Conservation (phyloP, 2,888 invertebrate genomes). For the Chrysolina americana region DNA sequence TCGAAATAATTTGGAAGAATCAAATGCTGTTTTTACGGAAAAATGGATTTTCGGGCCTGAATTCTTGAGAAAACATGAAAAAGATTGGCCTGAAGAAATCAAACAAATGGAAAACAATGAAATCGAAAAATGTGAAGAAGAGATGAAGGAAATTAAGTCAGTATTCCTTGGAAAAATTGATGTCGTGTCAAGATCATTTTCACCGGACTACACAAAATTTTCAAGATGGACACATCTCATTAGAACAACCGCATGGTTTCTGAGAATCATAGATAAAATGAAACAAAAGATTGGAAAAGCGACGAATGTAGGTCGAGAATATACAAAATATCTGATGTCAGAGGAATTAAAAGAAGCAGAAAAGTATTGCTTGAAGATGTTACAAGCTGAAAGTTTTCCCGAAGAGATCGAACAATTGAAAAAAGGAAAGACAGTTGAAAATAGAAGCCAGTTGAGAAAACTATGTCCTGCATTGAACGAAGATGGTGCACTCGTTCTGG, state of each 20-base stretch:
- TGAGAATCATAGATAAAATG: not conserved
- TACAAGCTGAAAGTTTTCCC: conserved; percentile 1
- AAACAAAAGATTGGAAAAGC: not conserved
- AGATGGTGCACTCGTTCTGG: not conserved
- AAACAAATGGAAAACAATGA: not conserved
- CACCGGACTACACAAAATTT: not conserved
- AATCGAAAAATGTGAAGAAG: not conserved
- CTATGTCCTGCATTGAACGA: not conserved
- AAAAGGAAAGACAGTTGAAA: not conserved
- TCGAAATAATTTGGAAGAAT: conserved; percentile 5
- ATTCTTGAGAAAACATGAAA: not conserved
- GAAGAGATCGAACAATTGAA: not conserved
- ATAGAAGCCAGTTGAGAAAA: not conserved
- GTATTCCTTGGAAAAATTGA: not conserved
- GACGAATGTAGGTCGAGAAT: not conserved
- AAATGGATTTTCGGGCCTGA: conserved; percentile 7
- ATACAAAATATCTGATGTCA: not conserved
- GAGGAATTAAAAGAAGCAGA: not conserved
- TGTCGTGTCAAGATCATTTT: not conserved
- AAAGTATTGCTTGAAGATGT: not conserved
- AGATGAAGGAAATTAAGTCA: too few species aligned
- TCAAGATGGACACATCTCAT: not conserved
- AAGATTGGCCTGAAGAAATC: conserved; percentile 14
- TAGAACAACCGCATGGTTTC: not conserved
- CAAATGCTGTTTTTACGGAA: conserved; percentile 1